Percentiles rank a stretch among this genome's conserved stretches.
Conservation (phyloP, 2,113 vertebrate genomes). For the Tichodroma muraria region DNA sequence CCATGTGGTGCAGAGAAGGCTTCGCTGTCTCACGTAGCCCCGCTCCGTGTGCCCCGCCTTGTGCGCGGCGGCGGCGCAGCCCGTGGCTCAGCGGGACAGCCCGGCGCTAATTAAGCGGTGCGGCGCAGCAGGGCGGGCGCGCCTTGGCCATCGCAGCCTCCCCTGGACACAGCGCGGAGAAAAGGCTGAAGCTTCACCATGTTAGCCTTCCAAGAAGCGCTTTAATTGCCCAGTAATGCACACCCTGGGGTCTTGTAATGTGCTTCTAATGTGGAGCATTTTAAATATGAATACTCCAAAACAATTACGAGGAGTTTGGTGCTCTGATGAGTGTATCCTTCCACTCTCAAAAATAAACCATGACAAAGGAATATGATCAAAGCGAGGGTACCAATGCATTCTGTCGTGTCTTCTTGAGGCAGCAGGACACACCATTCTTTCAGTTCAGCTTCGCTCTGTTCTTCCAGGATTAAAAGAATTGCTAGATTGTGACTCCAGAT, state of each 20-base stretch:
- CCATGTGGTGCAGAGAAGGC: neutral
- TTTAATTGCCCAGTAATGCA: constrained; percentile 62
- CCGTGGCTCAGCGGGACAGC: neutral
- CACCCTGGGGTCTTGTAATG: constrained; percentile 61
- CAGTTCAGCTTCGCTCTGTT: neutral
- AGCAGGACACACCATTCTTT: neutral
- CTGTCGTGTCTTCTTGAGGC: neutral
- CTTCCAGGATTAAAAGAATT: neutral
- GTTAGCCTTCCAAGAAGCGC: constrained; percentile 29
- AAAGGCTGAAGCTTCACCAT: constrained; percentile 14
- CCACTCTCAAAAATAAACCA: neutral
- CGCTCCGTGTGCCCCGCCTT: neutral
- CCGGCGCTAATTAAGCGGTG: neutral
- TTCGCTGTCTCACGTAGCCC: neutral
- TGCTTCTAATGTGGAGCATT: constrained; percentile 46
- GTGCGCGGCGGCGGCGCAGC: neutral
- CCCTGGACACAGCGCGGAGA: constrained; percentile 7
- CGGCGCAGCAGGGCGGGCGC: neutral
- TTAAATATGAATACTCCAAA: constrained; percentile 22
- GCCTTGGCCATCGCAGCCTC: constrained; percentile 14
- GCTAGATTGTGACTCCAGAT: neutral
- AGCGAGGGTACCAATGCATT: neutral
- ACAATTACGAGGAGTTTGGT: constrained; percentile 45
- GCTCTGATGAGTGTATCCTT: neutral
- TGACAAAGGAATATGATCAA: neutral